phyloP scores from a whole-genome alignment of 2,797 vertebrate genomes.

The Phrynocephalus guinanensis region DNA sequence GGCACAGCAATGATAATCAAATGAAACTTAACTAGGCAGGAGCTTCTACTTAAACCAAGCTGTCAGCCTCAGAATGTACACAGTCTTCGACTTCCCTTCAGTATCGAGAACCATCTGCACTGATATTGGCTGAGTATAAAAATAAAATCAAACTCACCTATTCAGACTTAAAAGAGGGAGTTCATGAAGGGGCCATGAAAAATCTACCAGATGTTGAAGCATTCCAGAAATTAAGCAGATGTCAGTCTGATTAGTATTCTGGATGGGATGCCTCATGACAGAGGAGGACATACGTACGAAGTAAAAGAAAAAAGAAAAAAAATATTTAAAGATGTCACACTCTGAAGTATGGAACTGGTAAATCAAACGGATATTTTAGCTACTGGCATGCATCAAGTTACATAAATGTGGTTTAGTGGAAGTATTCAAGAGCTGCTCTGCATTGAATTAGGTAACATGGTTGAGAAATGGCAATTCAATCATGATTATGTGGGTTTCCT shows the following conservation, averaged over 20 bases:
- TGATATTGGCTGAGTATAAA: background rate
- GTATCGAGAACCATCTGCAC: background rate
- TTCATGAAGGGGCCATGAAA: background rate
- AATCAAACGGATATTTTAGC: background rate
- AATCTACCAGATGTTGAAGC: background rate
- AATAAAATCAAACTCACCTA: background rate
- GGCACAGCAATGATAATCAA: too few relatives aligned
- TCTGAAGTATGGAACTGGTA: background rate
- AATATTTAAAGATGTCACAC: background rate
- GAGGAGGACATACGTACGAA: background rate
- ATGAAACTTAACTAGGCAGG: background rate
- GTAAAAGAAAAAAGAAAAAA: background rate
- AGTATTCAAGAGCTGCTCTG: background rate
- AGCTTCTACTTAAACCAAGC: background rate
- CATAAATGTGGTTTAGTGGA: background rate
- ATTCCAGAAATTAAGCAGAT: background rate
- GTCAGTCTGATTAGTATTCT: background rate
- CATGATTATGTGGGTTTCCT: background rate
- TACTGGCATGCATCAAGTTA: too few relatives aligned
- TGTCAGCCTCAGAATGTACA: background rate
- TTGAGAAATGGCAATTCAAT: background rate
- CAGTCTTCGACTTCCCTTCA: background rate
- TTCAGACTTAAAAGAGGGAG: background rate
- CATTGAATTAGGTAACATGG: background rate
- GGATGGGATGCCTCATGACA: background rate